These are phyloP conservation scores for Thryonomys swinderianus DNA, from an alignment of 2,113 vertebrate genomes.

Conservation along the genomic window DNA sequence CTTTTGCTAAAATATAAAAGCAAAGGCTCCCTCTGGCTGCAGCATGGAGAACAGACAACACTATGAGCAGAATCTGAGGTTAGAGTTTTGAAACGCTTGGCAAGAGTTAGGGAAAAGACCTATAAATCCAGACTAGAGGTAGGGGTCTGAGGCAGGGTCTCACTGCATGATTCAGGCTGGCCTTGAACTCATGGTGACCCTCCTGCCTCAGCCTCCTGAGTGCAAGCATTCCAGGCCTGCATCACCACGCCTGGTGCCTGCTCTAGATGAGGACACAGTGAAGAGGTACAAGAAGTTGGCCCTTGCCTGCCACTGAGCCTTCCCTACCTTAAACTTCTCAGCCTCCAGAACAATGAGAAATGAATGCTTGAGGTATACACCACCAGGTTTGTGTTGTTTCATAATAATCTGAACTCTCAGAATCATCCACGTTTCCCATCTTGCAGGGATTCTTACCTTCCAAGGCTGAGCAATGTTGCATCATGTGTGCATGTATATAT, in stretches of 20 bases:
- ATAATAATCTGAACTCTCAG: background rate
- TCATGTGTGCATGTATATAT: background rate
- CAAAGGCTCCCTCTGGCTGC: slow-evolving; percentile 65
- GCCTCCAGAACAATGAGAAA: background rate
- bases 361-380: background rate
- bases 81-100: background rate
- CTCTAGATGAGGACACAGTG: background rate
- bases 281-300: background rate
- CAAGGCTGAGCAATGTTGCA: background rate
- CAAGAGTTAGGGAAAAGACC: background rate
- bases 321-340: background rate
- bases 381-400: background rate
- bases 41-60: background rate
- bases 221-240: background rate
- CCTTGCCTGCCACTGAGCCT: background rate
- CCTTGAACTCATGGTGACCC: background rate
- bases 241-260: background rate
- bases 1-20: background rate
- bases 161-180: background rate
- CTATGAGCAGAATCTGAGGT: too few species aligned
- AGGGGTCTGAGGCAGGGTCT: background rate
- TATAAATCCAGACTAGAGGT: background rate
- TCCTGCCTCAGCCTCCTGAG: background rate
- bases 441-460: background rate
- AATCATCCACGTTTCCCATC: background rate